A percentile compares a stretch with the other conserved stretches of the same genome.
phyloP scores from a whole-genome alignment of 2,797 vertebrate species.

The Chloroceryle inda region DNA sequence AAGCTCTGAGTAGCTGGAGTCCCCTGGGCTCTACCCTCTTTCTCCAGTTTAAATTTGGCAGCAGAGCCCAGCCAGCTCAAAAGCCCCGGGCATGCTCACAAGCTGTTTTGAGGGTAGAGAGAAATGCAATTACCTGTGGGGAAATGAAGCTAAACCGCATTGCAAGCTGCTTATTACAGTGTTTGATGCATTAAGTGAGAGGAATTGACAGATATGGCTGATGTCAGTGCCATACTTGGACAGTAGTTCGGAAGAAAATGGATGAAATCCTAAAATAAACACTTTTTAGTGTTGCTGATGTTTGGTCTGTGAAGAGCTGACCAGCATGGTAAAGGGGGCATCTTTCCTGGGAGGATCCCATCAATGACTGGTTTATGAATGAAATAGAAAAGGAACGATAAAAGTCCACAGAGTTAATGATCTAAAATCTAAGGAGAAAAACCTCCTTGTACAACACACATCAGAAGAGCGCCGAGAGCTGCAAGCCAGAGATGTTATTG shows the following conservation, averaged over 20 bases:
- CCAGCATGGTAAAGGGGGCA: neutral
- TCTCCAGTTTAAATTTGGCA: conserved; percentile 44
- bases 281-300: neutral
- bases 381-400: neutral
- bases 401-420: neutral
- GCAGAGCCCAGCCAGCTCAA: neutral
- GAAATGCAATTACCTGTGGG: neutral
- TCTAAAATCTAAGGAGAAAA: neutral
- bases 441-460: neutral
- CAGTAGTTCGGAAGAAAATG: neutral
- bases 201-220: neutral
- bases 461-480: neutral
- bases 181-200: neutral
- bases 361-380: neutral
- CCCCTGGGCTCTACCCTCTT: conserved; percentile 51
- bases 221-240: neutral
- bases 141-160: neutral
- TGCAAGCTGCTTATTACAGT: neutral
- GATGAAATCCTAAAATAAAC: neutral
- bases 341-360: neutral
- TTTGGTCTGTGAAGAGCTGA: neutral
- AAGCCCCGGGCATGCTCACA: neutral
- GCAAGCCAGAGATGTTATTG: fast-evolving
- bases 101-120: neutral
- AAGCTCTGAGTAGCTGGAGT: conserved; percentile 7